Conservation (phyloP, 1,140 invertebrate species). For the Carposina sasakii region DNA sequence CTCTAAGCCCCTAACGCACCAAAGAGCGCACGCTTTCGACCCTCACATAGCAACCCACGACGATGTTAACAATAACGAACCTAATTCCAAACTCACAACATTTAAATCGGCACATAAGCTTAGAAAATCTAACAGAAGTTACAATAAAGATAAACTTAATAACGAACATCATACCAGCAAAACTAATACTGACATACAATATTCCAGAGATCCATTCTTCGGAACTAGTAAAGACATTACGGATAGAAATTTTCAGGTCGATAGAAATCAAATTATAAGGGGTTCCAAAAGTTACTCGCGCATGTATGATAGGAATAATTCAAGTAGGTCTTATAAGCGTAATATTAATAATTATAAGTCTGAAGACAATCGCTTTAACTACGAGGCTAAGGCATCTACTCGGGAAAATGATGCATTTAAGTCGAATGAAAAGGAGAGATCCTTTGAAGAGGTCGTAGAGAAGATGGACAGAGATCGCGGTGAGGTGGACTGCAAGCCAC, state of each 20-base stretch:
- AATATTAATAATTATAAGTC: slow-evolving; percentile 20
- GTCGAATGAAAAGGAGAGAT: slow-evolving; percentile 33
- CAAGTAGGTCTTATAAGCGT: slow-evolving; percentile 27
- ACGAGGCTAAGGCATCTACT: slow-evolving; percentile 22
- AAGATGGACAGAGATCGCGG: slow-evolving; percentile 22
- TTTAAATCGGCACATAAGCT: slow-evolving; percentile 42
- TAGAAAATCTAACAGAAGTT: slow-evolving; percentile 54
- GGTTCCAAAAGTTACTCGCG: slow-evolving; percentile 38
- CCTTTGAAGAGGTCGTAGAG: slow-evolving; percentile 32
- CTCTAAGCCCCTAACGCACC: slow-evolving; percentile 65
- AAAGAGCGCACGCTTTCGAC: slow-evolving; percentile 63
- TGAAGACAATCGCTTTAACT: slow-evolving; percentile 7
- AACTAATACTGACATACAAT: slow-evolving; percentile 58
- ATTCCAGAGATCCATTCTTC: slow-evolving; percentile 54
- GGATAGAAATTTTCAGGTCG: slow-evolving; percentile 31
- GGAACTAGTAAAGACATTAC: slow-evolving; percentile 36
- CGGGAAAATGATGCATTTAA: no score
- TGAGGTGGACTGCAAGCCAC: slow-evolving; percentile 40
- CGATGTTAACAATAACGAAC: slow-evolving; percentile 53
- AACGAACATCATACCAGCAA: slow-evolving; percentile 39
- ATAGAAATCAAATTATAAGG: no score
- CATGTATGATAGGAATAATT: slow-evolving; percentile 46
- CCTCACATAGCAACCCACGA: slow-evolving; percentile 41
- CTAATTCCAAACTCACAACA: slow-evolving; percentile 39
- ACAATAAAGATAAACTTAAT: slow-evolving; percentile 30